Base-by-base conservation (phyloP, 2,888 invertebrate species). In the Dryobotodes eremita region DNA sequence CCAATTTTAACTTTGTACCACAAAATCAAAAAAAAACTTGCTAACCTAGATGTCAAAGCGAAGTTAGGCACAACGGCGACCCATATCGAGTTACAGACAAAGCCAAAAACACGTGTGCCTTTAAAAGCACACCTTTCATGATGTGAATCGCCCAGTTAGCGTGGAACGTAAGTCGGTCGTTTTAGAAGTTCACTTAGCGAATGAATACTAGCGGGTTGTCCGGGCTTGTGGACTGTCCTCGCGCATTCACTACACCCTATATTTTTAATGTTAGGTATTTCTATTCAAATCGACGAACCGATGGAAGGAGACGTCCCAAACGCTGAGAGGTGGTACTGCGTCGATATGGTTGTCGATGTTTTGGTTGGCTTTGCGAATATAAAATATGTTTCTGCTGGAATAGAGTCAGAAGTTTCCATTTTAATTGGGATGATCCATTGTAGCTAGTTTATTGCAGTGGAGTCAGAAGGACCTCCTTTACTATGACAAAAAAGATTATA, bases 221-320 rank as follows among this genome's bases (percentile, higher is more conserved):
- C 88, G 88, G 88, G 53, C 66, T 75, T 31, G 66, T 65, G 80
- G 68, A 90, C 90, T 93, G 94, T 94, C 94, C 95, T 93, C 91
- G 75, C 84, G 87, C 89, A 94, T 95, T 95, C 94, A 94, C 89
- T 88, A 92, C 90, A 93, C 92, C 93, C 94, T 94, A 93, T 93
- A 94, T 94, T 95, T 95, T 94, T 95, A 95, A 95, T 94, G 94
- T 93, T 93, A 93, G 94, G 93, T 94, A 94, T 93, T 94, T 92
- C 95, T 93, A 95, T 95, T 95, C 94, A 95, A 94, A 94, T 94
- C 91, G 92, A 87, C 86, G 86, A 89, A 83, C 84, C 86, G 81
- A 84, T 86, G 81, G 88, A 88, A 89, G 90, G 90, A 90, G 90
- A 91, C 90, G 87, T 91, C 91, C 91, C 90, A 90, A 93, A 91